Conservation (phyloP, 2,797 vertebrate species). For the Pitangus sulphuratus region DNA sequence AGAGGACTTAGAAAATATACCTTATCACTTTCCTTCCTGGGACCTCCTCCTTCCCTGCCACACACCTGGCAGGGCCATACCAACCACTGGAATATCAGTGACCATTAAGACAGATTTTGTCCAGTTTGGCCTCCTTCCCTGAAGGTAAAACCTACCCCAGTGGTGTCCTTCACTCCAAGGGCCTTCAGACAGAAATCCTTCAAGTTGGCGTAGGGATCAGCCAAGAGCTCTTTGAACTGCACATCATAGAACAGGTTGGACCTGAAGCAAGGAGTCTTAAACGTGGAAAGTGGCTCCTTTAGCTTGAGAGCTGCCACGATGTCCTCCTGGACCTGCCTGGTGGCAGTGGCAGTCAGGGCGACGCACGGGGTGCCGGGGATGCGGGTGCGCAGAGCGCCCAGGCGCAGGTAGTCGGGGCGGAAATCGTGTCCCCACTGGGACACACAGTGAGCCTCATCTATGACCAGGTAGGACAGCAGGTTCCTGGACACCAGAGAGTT, state of each 20-base stretch:
- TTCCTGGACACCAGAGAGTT: conserved; percentile 82
- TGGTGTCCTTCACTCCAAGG: conserved; percentile 71
- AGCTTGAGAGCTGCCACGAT: conserved; percentile 83
- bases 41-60: not conserved
- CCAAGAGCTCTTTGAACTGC: conserved; percentile 89
- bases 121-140: not conserved
- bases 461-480: conserved; percentile 89
- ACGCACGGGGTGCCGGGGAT: conserved; percentile 83
- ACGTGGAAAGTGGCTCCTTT: conserved; percentile 78
- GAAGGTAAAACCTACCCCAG: conserved; percentile 78
- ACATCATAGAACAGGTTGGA: conserved; percentile 93
- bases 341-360: conserved; percentile 93
- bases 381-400: conserved; percentile 84
- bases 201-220: conserved; percentile 84
- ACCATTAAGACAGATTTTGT: not conserved
- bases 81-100: not conserved
- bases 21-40: not conserved
- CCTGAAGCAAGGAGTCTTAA: conserved; percentile 90
- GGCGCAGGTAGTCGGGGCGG: conserved; percentile 92
- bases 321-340: conserved; percentile 89
- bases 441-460: conserved; percentile 97
- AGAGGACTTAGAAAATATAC: not conserved
- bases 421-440: conserved; percentile 99
- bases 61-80: not conserved
- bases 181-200: conserved; percentile 86